A percentile compares a stretch with the other conserved stretches of the same genome.
These are phyloP conservation scores for Lophotriccus pileatus DNA, from an alignment of 2,797 vertebrate species.

Conservation along the genomic window DNA sequence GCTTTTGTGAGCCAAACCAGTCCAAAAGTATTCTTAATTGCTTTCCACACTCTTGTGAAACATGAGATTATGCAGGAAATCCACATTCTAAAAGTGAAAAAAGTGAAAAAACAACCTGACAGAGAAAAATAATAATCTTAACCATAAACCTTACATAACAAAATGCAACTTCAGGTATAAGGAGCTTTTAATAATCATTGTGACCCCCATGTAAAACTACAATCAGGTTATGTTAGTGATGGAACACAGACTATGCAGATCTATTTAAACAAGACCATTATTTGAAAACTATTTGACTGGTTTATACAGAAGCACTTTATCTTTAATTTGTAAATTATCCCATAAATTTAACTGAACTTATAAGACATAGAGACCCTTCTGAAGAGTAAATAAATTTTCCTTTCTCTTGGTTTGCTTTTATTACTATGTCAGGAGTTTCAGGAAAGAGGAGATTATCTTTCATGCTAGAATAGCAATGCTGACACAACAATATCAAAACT, in stretches of 20 bases:
- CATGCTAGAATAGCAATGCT: conserved; percentile 28
- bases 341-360: neutral
- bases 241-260: neutral
- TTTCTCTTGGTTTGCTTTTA: conserved; percentile 22
- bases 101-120: neutral
- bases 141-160: neutral
- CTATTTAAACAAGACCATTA: neutral
- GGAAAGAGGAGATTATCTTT: conserved; percentile 22
- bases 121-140: neutral
- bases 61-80: conserved; percentile 39
- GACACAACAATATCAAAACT: conserved; percentile 26
- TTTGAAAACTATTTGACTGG: neutral
- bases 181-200: neutral
- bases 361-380: neutral
- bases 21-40: conserved; percentile 57
- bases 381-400: neutral
- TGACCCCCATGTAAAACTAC: neutral
- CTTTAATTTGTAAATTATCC: neutral
- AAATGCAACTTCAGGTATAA: neutral
- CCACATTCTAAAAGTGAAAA: neutral
- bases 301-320: neutral
- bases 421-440: neutral
- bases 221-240: neutral
- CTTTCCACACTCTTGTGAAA: conserved; percentile 53
- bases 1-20: conserved; percentile 33